Conservation (phyloP, 2,888 invertebrate genomes). For the Cheilosia grossa region DNA sequence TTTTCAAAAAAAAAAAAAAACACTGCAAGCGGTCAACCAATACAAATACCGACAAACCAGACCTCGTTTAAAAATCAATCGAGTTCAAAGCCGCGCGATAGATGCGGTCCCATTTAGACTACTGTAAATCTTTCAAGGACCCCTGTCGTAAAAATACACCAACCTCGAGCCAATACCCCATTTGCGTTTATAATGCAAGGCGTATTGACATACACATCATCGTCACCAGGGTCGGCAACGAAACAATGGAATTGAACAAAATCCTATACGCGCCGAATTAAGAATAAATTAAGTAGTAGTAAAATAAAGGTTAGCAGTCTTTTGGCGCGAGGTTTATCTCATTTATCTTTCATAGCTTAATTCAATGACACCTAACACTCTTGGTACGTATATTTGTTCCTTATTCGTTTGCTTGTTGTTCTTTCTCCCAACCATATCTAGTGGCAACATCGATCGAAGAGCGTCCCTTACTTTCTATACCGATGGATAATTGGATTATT, state of each 20-base stretch:
- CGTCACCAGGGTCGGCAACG: not conserved
- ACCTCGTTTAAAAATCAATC: not conserved
- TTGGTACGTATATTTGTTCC: not conserved
- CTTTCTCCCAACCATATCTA: slow-evolving; percentile 55
- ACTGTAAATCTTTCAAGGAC: not conserved
- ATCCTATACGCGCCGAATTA: not conserved
- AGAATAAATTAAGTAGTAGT: not conserved
- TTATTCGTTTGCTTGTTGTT: not conserved
- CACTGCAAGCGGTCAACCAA: too few species aligned
- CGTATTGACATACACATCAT: slow-evolving; percentile 13
- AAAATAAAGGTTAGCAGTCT: slow-evolving; percentile 38
- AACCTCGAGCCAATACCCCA: not conserved
- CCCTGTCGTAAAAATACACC: not conserved
- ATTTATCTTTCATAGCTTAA: slow-evolving; percentile 40
- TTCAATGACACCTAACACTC: slow-evolving; percentile 40
- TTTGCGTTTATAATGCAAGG: not conserved
- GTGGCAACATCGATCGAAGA: slow-evolving; percentile 83
- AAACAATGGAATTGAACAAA: slow-evolving; percentile 7
- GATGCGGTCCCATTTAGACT: not conserved
- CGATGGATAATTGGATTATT: slow-evolving; percentile 82
- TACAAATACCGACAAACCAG: too few species aligned
- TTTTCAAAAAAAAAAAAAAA: too few species aligned
- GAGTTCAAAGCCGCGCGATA: not conserved
- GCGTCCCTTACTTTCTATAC: slow-evolving; percentile 80
- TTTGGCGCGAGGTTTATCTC: slow-evolving; percentile 27